phyloP scores from a whole-genome alignment of 2,113 vertebrate species.

The Procavia capensis region DNA sequence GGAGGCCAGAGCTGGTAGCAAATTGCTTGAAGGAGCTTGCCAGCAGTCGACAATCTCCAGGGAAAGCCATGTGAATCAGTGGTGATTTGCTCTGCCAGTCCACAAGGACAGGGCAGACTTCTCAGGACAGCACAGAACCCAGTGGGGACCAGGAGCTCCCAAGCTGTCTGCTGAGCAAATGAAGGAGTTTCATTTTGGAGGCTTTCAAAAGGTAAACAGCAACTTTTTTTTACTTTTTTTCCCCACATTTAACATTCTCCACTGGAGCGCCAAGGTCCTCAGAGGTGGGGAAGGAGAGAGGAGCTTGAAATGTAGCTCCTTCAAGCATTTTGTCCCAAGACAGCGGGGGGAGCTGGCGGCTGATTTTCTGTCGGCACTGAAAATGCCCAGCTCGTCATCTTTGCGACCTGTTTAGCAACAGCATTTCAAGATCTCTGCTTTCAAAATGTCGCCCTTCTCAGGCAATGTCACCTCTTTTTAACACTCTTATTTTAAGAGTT shows the following conservation, averaged over 20 bases:
- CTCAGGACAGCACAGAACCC: not conserved
- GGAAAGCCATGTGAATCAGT: not conserved
- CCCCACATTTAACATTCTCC: not conserved
- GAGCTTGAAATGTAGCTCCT: not conserved
- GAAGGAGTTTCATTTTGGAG: not conserved
- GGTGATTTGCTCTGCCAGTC: not conserved
- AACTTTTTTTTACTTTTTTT: not conserved
- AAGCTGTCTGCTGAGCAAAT: not conserved
- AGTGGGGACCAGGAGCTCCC: not conserved
- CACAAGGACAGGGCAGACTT: not conserved
- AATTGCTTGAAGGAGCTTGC: not conserved
- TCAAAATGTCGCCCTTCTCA: constrained; percentile 67
- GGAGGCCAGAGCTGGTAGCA: rapidly evolving
- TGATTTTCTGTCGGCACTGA: not conserved
- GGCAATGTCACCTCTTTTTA: constrained; percentile 58
- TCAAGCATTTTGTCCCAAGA: not conserved
- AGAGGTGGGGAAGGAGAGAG: not conserved
- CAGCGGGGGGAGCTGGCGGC: not conserved
- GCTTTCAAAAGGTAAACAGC: not conserved
- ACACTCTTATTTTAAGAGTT: constrained; percentile 61
- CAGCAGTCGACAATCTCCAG: not conserved
- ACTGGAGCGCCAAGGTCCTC: not conserved
- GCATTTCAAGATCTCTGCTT: constrained; percentile 63
- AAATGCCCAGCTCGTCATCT: not conserved
- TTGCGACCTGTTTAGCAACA: not conserved